Evolutionary conservation across 2,113 vertebrate species (phyloP), one percentile per base, ranked within the genome.

Genomic region (Peromyscus maniculatus): DNA sequence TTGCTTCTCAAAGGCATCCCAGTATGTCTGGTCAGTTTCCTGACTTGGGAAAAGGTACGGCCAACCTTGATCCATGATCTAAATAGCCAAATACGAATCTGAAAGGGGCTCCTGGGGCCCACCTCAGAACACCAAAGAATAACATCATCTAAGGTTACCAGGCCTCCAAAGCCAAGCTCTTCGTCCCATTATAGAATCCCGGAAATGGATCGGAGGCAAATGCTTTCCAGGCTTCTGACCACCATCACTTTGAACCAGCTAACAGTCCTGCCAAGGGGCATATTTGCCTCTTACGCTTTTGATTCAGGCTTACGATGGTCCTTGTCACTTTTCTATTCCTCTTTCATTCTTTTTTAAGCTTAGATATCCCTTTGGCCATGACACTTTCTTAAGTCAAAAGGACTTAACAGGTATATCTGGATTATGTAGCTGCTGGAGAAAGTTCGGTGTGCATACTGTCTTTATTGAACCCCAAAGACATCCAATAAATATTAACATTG

Each of bases 401-500:
- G 75, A 93, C 52, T 86, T 75, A 98, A 67, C 39, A 79, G 95
- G 69, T 93, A 55, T 97, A 96, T 97, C 97, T 95, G 95, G 98
- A 95, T 94, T 80, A 80, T 62, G 87, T 82, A 90, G 75, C 57
- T 87, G 46, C 15, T 22, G 83, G 77, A 94, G 94, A 97, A 98
- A 98, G 91, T 49, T 79, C 97, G 97, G 57, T 98, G 92, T 95
- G 97, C 97, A 91, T 94, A 95, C 62, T 78, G 55, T 98, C 98
- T 98, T 98, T 98, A 98, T 98, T 98, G 98, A 97, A 78, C 71
- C 93, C 97, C 87, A 36, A 97, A 96, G 97, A 52, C 97, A 97
- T 98, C 98, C 97, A 97, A 98, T 98, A 98, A 97, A 97, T 98
- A 97, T 98, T 98, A 98, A 98, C 96, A 97, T 91, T 16, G 2